Conservation (phyloP, 2,888 invertebrate genomes). For the Desoria tigrina region DNA sequence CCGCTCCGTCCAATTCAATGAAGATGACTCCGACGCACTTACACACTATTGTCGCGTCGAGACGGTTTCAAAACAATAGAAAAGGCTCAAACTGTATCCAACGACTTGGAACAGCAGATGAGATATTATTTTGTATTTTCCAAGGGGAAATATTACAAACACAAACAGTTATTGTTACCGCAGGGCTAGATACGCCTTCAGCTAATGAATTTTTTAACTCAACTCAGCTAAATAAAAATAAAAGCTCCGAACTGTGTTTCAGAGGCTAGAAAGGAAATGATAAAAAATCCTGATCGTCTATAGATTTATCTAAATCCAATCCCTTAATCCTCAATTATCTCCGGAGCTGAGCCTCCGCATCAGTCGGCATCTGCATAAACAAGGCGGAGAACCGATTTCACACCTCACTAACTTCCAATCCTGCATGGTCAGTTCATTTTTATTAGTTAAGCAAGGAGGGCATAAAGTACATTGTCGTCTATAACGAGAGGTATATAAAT, state of each 20-base stretch:
- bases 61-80: constrained; percentile 5
- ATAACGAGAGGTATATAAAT: too few species aligned
- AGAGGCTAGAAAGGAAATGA: too few species aligned
- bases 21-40: constrained; percentile 22
- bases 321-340: too few species aligned
- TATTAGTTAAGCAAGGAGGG: neutral
- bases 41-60: neutral
- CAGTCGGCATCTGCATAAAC: neutral
- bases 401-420: constrained; percentile 9
- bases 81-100: neutral
- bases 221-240: too few species aligned
- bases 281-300: too few species aligned
- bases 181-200: too few species aligned
- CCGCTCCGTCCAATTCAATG: constrained; percentile 19
- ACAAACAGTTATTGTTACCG: too few species aligned
- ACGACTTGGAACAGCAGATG: neutral
- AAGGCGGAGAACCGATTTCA: constrained; percentile 13
- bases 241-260: too few species aligned
- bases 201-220: too few species aligned
- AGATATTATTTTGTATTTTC: neutral
- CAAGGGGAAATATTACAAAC: too few species aligned
- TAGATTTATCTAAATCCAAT: too few species aligned
- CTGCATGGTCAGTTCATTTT: constrained; percentile 5
- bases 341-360: too few species aligned
- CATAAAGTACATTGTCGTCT: neutral